phyloP scores from a whole-genome alignment of 2,113 vertebrate species.

The Urocitellus parryii region DNA sequence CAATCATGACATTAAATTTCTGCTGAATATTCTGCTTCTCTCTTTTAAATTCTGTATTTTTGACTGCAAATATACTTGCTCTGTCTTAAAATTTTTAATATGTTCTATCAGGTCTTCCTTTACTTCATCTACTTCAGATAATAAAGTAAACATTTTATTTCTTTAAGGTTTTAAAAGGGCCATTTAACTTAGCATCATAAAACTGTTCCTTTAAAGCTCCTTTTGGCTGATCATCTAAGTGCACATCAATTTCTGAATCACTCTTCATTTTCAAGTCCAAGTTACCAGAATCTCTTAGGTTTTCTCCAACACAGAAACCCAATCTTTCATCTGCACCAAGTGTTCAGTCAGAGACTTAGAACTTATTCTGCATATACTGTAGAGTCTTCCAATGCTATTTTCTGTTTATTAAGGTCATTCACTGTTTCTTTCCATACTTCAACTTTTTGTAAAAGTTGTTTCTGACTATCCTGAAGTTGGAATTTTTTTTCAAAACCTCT shows the following conservation, averaged over 20 bases:
- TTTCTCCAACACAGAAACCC: slow-evolving; percentile 90
- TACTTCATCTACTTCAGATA: background rate
- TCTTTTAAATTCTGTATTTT: slow-evolving; percentile 83
- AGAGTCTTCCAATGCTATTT: no score
- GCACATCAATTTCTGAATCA: slow-evolving; percentile 82
- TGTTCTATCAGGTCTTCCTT: no score
- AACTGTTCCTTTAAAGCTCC: background rate
- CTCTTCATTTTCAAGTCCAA: slow-evolving; percentile 77
- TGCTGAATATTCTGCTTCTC: slow-evolving; percentile 93
- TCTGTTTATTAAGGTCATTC: no score
- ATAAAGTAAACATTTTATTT: background rate
- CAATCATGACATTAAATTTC: slow-evolving; percentile 97
- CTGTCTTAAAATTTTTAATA: slow-evolving; percentile 87
- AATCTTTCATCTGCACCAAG: slow-evolving; percentile 89
- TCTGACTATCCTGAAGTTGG: no score
- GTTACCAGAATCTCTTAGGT: slow-evolving; percentile 73
- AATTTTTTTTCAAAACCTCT: no score
- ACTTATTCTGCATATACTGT: no score
- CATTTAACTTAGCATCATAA: background rate
- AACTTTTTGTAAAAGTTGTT: no score
- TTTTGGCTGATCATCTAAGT: background rate
- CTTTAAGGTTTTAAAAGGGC: background rate
- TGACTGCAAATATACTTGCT: slow-evolving; percentile 88
- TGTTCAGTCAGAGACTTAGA: no score
- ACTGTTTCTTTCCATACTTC: no score